phyloP scores from a whole-genome alignment of 2,888 invertebrate genomes.

The Elmis aenea region DNA sequence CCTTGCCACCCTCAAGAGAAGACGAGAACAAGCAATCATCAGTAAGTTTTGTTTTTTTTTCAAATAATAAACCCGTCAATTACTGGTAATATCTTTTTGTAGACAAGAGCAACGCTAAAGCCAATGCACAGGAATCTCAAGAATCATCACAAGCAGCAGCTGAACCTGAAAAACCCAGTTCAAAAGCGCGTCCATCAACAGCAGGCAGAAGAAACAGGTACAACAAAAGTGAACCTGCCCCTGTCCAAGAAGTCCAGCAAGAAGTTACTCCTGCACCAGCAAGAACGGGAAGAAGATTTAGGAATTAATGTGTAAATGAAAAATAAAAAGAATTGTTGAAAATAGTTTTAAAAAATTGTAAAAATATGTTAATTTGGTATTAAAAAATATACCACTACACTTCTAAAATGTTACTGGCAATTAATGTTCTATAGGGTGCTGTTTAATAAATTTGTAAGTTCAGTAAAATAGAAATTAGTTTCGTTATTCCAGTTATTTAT shows the following conservation, averaged over 20 bases:
- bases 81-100: constrained; percentile 3
- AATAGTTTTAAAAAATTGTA: constrained; percentile 5
- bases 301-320: constrained; percentile 31
- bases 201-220: constrained; percentile 8
- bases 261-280: constrained; percentile 29
- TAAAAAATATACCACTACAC: too few species aligned
- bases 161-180: constrained; percentile 6
- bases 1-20: constrained; percentile 65
- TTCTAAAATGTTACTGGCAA: too few species aligned
- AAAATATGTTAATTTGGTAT: too few species aligned
- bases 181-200: constrained; percentile 7
- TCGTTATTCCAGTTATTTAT: too few species aligned
- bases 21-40: constrained; percentile 64
- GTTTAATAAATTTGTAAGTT: too few species aligned
- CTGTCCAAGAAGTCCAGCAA: constrained; percentile 7
- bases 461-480: too few species aligned
- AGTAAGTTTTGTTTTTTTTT: constrained; percentile 41
- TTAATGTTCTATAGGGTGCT: too few species aligned
- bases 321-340: constrained; percentile 1
- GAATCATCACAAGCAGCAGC: constrained; percentile 13
- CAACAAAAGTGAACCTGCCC: constrained; percentile 14
- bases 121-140: constrained; percentile 9
- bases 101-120: constrained; percentile 16
- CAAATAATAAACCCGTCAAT: background rate
- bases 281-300: constrained; percentile 41